A percentile compares a stretch with the other conserved stretches of the same genome.
These are phyloP conservation scores for Misgurnus mizolepis DNA, from an alignment of 2,113 vertebrate species.

Conservation along the genomic window DNA sequence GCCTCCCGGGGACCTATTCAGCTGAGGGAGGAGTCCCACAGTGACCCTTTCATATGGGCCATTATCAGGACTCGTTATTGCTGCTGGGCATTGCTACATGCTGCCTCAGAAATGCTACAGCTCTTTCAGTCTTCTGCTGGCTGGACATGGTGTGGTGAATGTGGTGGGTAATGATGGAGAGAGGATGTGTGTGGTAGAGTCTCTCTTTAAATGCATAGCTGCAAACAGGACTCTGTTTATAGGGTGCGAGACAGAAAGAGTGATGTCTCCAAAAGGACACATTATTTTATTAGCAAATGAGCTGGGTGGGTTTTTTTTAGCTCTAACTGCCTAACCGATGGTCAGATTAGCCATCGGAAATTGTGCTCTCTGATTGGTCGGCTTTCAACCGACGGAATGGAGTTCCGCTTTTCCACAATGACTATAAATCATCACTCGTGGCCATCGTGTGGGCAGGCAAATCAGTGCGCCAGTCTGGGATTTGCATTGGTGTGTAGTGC, in stretches of 20 bases:
- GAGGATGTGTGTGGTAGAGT: slow-evolving; percentile 1
- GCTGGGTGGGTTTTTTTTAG: slow-evolving; percentile 38
- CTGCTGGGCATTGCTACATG: slow-evolving; percentile 52
- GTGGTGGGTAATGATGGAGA: slow-evolving; percentile 53
- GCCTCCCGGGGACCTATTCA: slow-evolving; percentile 34
- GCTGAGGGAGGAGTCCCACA: slow-evolving; percentile 33
- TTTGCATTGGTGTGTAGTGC: slow-evolving; percentile 62
- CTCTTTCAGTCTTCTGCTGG: slow-evolving; percentile 44
- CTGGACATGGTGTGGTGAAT: slow-evolving; percentile 44
- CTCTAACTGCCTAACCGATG: slow-evolving; percentile 52
- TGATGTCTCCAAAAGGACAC: slow-evolving; percentile 37
- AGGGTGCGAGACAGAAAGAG: slow-evolving; percentile 2
- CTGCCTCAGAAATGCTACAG: slow-evolving; percentile 45
- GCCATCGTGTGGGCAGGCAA: slow-evolving; percentile 43
- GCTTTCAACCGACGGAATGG: slow-evolving; percentile 41
- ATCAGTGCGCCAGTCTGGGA: slow-evolving; percentile 35
- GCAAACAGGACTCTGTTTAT: background rate
- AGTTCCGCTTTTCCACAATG: slow-evolving; percentile 53
- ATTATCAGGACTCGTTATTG: slow-evolving; percentile 54
- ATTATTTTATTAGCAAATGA: slow-evolving; percentile 59
- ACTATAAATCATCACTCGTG: slow-evolving; percentile 51
- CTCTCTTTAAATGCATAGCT: slow-evolving; percentile 19
- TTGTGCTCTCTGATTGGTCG: slow-evolving; percentile 38
- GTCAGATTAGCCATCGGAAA: slow-evolving; percentile 43
- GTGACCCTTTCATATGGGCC: slow-evolving; percentile 49